A percentile compares a stretch with the other conserved stretches of the same genome.
phyloP scores from a whole-genome alignment of 35 echinoderm and acorn worm species.

The Strongylocentrotus purpuratus region DNA sequence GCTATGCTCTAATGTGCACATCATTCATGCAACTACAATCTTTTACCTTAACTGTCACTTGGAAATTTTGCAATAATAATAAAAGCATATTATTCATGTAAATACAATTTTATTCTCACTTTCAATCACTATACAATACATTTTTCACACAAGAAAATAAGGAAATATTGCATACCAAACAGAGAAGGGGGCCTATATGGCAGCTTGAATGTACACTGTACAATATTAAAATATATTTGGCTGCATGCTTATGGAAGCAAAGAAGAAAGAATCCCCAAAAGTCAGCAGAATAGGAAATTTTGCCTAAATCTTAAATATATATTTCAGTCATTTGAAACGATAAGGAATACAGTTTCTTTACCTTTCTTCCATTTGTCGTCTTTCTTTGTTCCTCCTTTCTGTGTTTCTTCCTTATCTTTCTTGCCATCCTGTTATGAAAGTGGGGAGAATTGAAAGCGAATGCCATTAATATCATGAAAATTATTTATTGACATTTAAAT shows the following conservation, averaged over 20 bases:
- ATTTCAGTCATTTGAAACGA: neutral
- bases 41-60: too few relatives aligned
- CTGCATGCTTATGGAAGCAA: neutral
- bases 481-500: too few relatives aligned
- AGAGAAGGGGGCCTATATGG: neutral
- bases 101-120: neutral
- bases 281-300: neutral
- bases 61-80: too few relatives aligned
- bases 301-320: neutral
- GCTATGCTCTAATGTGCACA: neutral
- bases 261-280: neutral
- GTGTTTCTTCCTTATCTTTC: constrained; percentile 84
- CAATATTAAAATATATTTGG: neutral
- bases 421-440: constrained; percentile 72
- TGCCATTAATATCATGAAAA: too few relatives aligned
- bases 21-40: neutral
- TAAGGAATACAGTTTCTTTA: constrained; percentile 41
- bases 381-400: constrained; percentile 89
- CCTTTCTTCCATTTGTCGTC: constrained; percentile 99
- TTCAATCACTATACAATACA: neutral
- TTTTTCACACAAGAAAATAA: neutral
- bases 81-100: neutral
- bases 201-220: neutral
- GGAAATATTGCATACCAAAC: neutral
- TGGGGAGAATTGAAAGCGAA: neutral